Percentiles rank a stretch among this genome's conserved stretches.
Conservation (phyloP, 2,113 vertebrate species). For the Lota lota region DNA sequence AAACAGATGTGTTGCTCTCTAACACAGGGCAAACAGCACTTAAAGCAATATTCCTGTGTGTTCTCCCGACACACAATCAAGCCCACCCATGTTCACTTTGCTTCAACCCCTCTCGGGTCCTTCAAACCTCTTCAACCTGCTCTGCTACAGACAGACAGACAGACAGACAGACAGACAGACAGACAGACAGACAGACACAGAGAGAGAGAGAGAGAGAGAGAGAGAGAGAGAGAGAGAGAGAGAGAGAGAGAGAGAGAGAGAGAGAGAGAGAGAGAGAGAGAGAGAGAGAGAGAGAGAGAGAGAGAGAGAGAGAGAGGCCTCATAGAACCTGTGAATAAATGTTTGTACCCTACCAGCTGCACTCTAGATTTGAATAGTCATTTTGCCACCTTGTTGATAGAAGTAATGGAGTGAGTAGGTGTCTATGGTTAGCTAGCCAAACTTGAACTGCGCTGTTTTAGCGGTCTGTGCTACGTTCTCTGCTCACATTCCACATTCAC, state of each 20-base stretch:
- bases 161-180: conserved; percentile 9
- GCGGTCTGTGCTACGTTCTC: too few relatives aligned
- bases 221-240: conserved; percentile 23
- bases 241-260: conserved; percentile 13
- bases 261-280: conserved; percentile 17
- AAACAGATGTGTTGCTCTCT: too few relatives aligned
- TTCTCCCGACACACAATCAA: conserved; percentile 5
- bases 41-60: too few relatives aligned
- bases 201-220: too few relatives aligned
- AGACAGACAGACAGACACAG: background rate
- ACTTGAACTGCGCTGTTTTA: too few relatives aligned
- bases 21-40: too few relatives aligned
- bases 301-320: conserved; percentile 23
- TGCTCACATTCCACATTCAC: too few relatives aligned
- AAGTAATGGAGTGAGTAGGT: conserved; percentile 26
- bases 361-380: conserved; percentile 44
- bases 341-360: conserved; percentile 36
- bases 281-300: conserved; percentile 15
- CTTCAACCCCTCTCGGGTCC: background rate
- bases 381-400: conserved; percentile 39
- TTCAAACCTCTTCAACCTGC: conserved; percentile 17
- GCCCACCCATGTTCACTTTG: conserved; percentile 22
- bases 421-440: too few relatives aligned
- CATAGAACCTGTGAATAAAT: conserved; percentile 42
- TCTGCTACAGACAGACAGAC: conserved; percentile 27